phyloP scores from a whole-genome alignment of 2,888 invertebrate genomes.

The Tetanocera ferruginea region DNA sequence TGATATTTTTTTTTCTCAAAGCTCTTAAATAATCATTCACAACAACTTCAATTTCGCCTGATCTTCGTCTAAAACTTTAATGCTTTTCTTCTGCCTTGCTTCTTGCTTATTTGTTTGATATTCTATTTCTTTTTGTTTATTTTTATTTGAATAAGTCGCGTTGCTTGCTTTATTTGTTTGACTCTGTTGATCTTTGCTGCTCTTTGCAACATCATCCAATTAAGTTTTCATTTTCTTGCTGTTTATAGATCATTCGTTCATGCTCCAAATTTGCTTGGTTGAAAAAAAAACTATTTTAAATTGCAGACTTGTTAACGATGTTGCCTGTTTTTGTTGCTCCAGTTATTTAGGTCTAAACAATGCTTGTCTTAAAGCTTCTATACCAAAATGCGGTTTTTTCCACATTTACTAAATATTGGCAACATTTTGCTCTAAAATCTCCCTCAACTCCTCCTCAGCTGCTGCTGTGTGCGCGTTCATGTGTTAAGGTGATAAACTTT shows the following conservation, averaged over 20 bases:
- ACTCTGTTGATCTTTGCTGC: background rate
- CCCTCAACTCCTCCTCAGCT: background rate
- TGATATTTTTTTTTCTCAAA: no score
- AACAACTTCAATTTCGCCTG: no score
- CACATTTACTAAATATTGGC: background rate
- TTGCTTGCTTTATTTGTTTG: background rate
- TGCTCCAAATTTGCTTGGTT: background rate
- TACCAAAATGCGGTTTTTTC: background rate
- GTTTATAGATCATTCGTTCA: background rate
- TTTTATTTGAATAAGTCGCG: background rate
- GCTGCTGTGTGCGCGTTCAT: slow-evolving; percentile 35
- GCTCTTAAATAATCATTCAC: no score
- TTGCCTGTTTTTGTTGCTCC: background rate
- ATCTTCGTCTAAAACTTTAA: no score
- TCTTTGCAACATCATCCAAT: background rate
- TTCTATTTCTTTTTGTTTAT: background rate
- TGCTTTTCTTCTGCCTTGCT: no score
- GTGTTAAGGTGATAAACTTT: slow-evolving; percentile 49
- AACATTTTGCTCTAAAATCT: background rate
- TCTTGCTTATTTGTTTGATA: background rate
- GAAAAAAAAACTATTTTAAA: background rate
- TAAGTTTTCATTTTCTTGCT: background rate
- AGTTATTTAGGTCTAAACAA: background rate
- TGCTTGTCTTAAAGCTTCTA: no score
- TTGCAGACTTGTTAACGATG: background rate